Percentiles rank a stretch among this genome's conserved stretches.
phyloP scores from a whole-genome alignment of 2,797 vertebrate genomes.

The Coracias cyanogaster region DNA sequence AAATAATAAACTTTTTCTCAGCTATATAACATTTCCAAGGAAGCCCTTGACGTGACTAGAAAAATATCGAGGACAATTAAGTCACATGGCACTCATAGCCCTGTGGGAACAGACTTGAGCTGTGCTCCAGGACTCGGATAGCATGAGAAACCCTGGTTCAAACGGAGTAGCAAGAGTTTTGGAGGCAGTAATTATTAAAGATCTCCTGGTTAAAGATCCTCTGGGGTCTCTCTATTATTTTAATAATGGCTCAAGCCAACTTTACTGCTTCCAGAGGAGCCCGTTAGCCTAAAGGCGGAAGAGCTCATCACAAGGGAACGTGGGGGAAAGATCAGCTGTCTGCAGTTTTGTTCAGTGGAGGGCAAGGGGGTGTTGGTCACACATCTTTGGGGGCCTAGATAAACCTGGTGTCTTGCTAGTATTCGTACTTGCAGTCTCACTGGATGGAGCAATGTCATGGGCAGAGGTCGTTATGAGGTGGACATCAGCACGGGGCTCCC shows the following conservation, averaged over 20 bases:
- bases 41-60: conserved; percentile 18
- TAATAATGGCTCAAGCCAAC: conserved; percentile 26
- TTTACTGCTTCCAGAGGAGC: conserved; percentile 10
- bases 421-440: background rate
- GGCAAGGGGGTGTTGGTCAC: background rate
- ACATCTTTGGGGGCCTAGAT: background rate
- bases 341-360: background rate
- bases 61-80: conserved; percentile 55
- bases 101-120: background rate
- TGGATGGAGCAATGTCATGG: background rate
- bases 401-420: background rate
- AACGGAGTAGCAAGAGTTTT: conserved; percentile 8
- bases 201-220: conserved; percentile 25
- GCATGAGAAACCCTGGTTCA: conserved; percentile 54
- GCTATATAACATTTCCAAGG: conserved; percentile 51
- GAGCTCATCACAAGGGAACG: background rate
- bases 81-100: background rate
- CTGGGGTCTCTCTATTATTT: conserved; percentile 35
- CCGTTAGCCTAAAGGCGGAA: background rate
- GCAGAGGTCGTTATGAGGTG: background rate
- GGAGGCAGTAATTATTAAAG: conserved; percentile 53
- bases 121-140: background rate
- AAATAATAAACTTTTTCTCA: conserved; percentile 62
- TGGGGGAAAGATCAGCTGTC: background rate
- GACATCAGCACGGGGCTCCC: background rate